These are phyloP conservation scores for Conistra vaccinii DNA, from an alignment of 2,888 invertebrate species.

Conservation along the genomic window DNA sequence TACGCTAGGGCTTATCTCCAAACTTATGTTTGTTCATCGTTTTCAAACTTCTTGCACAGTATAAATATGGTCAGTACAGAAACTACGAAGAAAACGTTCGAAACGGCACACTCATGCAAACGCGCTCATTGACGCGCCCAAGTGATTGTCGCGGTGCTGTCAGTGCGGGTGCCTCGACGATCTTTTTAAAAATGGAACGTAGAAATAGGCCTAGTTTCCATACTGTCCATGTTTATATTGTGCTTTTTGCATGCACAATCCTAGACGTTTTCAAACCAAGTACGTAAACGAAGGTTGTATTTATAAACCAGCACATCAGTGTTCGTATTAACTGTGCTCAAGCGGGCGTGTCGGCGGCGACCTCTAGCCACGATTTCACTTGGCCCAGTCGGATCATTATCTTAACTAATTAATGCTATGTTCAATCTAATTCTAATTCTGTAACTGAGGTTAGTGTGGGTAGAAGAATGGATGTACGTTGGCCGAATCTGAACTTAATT, in stretches of 20 bases:
- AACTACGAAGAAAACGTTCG: too few species aligned
- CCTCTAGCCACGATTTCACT: slow-evolving; percentile 69
- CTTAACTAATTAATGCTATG: slow-evolving; percentile 62
- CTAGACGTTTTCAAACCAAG: slow-evolving; percentile 4
- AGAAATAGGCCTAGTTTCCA: too few species aligned
- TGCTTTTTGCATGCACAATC: neutral
- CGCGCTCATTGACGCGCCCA: too few species aligned
- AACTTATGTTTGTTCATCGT: too few species aligned
- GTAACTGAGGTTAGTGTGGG: slow-evolving; percentile 41
- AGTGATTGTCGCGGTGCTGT: too few species aligned
- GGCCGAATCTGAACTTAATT: neutral
- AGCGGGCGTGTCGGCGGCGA: slow-evolving; percentile 62
- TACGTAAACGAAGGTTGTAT: slow-evolving; percentile 45
- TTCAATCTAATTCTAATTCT: slow-evolving; percentile 55
- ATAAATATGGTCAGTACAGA: too few species aligned
- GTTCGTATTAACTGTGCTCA: slow-evolving; percentile 50
- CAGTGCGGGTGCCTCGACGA: too few species aligned
- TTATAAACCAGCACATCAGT: slow-evolving; percentile 43
- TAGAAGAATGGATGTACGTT: slow-evolving; percentile 14
- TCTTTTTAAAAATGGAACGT: too few species aligned
- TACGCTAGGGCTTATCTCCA: too few species aligned
- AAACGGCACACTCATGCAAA: too few species aligned
- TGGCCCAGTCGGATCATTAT: slow-evolving; percentile 62
- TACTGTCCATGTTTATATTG: too few species aligned
- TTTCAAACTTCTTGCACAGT: too few species aligned